Percentiles rank a stretch among this genome's conserved stretches.
Conservation (phyloP, 2,797 vertebrate species). For the Myotis myotis region DNA sequence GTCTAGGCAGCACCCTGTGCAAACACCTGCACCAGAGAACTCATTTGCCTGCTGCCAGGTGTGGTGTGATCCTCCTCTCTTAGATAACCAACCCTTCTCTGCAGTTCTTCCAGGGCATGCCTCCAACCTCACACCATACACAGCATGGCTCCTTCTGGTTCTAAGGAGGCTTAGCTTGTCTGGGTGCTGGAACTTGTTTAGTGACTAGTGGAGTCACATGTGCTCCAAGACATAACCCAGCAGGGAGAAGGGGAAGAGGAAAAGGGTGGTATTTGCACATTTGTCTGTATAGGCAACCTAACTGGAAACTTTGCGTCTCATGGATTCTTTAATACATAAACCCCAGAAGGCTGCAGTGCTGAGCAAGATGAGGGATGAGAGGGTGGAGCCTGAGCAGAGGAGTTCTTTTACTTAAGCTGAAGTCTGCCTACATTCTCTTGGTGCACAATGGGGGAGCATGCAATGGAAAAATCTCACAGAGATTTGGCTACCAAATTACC, state of each 20-base stretch:
- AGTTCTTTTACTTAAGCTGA: not conserved
- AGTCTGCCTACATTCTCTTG: not conserved
- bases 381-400: not conserved
- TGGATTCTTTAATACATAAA: not conserved
- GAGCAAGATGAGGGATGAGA: not conserved
- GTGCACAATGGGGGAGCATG: not conserved
- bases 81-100: not conserved
- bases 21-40: not conserved
- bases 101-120: not conserved
- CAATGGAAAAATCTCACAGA: not conserved
- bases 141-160: not conserved
- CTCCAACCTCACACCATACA: not conserved
- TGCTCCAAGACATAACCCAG: not conserved
- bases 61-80: not conserved
- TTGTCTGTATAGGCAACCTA: not conserved
- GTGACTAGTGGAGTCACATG: not conserved
- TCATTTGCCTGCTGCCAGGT: not conserved
- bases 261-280: not conserved
- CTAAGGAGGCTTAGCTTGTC: not conserved
- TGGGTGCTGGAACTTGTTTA: not conserved
- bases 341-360: not conserved
- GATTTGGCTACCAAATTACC: slow-evolving; percentile 18
- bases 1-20: not conserved
- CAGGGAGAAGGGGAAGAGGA: not conserved
- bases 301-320: not conserved